Conservation (phyloP, 2,797 vertebrate genomes). For the Leptoclinus maculatus region DNA sequence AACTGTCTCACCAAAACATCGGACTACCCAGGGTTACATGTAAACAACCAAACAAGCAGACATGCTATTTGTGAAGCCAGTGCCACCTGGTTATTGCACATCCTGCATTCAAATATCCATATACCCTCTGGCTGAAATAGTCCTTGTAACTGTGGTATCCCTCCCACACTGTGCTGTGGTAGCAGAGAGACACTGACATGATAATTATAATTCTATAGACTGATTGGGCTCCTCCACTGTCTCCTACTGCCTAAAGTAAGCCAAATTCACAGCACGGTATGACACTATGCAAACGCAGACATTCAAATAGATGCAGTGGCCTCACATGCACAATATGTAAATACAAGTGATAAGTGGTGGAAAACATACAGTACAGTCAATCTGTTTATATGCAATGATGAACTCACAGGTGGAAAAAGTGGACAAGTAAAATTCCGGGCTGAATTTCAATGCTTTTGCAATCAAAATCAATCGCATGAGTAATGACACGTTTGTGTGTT, state of each 20-base stretch:
- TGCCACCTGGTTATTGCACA: constrained; percentile 26
- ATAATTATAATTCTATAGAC: constrained; percentile 81
- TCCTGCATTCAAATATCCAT: constrained; percentile 42
- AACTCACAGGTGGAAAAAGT: not conserved
- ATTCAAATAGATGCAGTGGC: constrained; percentile 21
- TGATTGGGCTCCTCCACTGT: constrained; percentile 73
- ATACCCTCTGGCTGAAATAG: constrained; percentile 39
- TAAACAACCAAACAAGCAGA: constrained; percentile 14
- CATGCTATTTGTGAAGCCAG: constrained; percentile 24
- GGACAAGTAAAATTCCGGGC: not conserved
- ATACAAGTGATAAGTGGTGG: not conserved
- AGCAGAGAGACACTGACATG: constrained; percentile 74
- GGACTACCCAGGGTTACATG: constrained; percentile 2
- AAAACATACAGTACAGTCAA: not conserved
- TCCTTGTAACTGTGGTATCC: constrained; percentile 54
- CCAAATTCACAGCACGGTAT: constrained; percentile 50
- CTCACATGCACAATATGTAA: not conserved
- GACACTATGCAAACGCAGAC: constrained; percentile 20
- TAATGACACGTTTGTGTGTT: not conserved
- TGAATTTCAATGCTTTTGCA: not conserved
- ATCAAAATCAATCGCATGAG: not conserved
- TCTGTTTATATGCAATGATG: constrained; percentile 12
- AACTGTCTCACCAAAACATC: constrained; percentile 11
- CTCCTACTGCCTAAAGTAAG: constrained; percentile 77
- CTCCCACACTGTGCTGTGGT: constrained; percentile 67